These are phyloP conservation scores for Propithecus perrieri DNA, from an alignment of 2,797 vertebrate genomes.

Conservation along the genomic window DNA sequence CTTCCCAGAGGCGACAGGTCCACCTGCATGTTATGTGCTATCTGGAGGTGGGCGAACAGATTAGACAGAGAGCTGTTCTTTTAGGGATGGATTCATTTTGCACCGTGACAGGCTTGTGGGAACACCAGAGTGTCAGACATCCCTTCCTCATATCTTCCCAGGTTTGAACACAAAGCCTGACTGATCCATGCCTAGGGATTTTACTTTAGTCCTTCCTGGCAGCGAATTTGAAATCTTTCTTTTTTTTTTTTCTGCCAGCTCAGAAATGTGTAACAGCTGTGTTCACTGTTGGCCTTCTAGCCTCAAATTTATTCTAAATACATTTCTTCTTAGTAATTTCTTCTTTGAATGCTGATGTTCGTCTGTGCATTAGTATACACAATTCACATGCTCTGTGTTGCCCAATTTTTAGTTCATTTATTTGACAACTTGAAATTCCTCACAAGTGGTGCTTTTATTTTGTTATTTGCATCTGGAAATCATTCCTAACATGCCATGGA, in stretches of 20 bases:
- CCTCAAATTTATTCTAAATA: constrained; percentile 37
- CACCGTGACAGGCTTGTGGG: neutral
- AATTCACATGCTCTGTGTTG: constrained; percentile 16
- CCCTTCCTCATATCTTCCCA: neutral
- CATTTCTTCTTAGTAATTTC: constrained; percentile 62
- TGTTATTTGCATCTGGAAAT: constrained; percentile 66
- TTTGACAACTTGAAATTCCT: constrained; percentile 70
- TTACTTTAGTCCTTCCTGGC: neutral
- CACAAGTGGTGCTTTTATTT: constrained; percentile 56
- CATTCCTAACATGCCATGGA: neutral
- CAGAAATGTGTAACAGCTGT: constrained; percentile 8
- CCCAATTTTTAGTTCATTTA: constrained; percentile 62
- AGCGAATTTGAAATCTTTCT: neutral
- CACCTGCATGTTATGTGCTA: rapidly evolving
- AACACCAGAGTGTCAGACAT: too few relatives aligned
- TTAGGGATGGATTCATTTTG: too few relatives aligned
- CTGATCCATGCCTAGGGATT: neutral
- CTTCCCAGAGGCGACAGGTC: neutral
- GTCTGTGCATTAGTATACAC: neutral
- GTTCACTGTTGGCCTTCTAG: constrained; percentile 47
- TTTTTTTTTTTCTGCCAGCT: neutral
- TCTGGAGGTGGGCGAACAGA: rapidly evolving
- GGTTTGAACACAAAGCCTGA: neutral
- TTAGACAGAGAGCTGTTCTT: neutral
- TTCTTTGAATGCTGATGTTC: constrained; percentile 41